Conservation (phyloP, 2,113 vertebrate genomes). For the Rhegmatorhina hoffmannsi region DNA sequence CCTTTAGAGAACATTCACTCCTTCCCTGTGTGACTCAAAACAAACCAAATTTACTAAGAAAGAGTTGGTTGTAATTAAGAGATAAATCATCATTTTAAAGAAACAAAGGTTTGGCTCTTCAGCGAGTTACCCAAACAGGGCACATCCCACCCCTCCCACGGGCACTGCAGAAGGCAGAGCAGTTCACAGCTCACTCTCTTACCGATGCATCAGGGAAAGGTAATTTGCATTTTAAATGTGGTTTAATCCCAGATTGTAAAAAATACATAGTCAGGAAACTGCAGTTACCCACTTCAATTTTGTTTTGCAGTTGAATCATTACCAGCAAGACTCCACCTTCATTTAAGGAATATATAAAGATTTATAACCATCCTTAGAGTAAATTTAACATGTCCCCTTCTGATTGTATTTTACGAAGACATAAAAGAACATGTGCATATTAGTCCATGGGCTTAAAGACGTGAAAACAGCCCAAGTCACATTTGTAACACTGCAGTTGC, state of each 20-base stretch:
- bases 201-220: neutral
- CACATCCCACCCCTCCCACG: neutral
- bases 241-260: neutral
- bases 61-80: neutral
- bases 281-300: neutral
- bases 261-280: neutral
- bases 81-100: neutral
- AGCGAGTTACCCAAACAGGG: neutral
- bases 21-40: neutral
- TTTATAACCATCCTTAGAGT: neutral
- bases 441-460: neutral
- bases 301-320: neutral
- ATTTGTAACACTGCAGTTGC: neutral
- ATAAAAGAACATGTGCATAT: neutral
- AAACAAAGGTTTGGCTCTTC: neutral
- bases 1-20: constrained; percentile 8
- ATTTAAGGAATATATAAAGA: neutral
- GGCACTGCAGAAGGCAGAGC: neutral
- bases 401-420: neutral
- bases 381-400: neutral
- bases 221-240: neutral
- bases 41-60: neutral
- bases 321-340: neutral
- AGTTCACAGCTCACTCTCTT: neutral
- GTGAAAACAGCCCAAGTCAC: neutral